Conservation (phyloP, 2,113 vertebrate species). For the Odocoileus virginianus region DNA sequence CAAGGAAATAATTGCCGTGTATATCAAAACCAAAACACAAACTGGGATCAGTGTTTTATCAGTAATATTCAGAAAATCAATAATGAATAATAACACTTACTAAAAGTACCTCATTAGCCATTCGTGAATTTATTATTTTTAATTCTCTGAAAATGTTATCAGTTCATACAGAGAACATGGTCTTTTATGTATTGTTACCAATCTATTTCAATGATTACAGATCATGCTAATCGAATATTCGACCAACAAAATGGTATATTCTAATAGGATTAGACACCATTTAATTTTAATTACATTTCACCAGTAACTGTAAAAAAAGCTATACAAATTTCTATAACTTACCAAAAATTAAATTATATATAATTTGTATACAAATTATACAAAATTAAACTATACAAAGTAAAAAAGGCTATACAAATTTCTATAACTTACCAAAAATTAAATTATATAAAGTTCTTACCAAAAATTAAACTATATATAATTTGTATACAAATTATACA, state of each 20-base stretch:
- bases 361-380: too few species aligned
- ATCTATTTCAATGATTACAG: neutral
- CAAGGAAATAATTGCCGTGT: neutral
- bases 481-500: too few species aligned
- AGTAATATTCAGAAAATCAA: conserved; percentile 26
- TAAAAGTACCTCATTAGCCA: neutral
- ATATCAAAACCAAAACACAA: neutral
- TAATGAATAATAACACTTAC: neutral
- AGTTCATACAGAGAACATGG: neutral
- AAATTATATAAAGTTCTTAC: neutral
- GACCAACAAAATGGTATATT: neutral
- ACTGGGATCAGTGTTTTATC: neutral
- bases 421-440: neutral
- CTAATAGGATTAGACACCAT: neutral
- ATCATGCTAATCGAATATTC: neutral
- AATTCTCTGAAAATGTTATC: conserved; percentile 28
- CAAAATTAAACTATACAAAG: too few species aligned
- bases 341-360: neutral
- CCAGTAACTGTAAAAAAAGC: neutral
- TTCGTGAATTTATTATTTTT: neutral
- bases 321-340: neutral
- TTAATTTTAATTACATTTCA: conserved; percentile 19
- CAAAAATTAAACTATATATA: neutral
- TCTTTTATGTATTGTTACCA: conserved; percentile 1
- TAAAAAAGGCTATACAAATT: conserved; percentile 1